Base-by-base conservation (phyloP, 2,888 invertebrate genomes). In the Prenolepis imparis region DNA sequence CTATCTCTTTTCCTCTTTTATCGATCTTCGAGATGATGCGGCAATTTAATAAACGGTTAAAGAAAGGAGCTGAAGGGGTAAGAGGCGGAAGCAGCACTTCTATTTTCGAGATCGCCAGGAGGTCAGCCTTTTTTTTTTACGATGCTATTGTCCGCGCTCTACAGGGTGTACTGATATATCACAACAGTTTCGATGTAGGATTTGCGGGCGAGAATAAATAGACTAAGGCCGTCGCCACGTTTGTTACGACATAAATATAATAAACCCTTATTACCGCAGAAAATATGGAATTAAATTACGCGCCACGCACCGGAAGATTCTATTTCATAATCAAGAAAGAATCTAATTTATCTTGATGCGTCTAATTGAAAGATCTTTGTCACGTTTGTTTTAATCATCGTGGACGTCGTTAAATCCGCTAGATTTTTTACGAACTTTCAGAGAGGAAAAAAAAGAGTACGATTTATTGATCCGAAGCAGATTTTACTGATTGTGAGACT, bases 191-290 rank as follows among this genome's bases (percentile, higher is more conserved):
- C 24, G 55, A 57, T 39, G 57, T 24, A 36, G 55, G 18, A 72
- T 72, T 72, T 72, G 55, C 5, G 18, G 39, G 39, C 36, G 57
- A 18, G 57, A 72, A 72, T 72, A 72, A 72, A 39, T 72, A 72
- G 24, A 39, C 11, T 24, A 72, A 72, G 6, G 9, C 18, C 15
- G 21, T 36, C 59, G 24, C 6, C 4, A 36, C 36, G 9, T 36
- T 57, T 21, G 18, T 72, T 18, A 11, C 55, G 11, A 18, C 55
- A 24, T 36, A 18, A 52, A 57, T 72, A 57, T 28, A 72, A 72
- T 39, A 72, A 39, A 55, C 52, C 15, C 12, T 21, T 21, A 15
- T n/a, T 52, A 52, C 21, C 12, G 18, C 48, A 39, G 55, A 39
- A n/a, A 18, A 36, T 36, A 36, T 5, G 12, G 18, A 59, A 72